These are phyloP conservation scores for Pheosia gnoma DNA, from an alignment of 2,888 invertebrate species.

Conservation along the genomic window DNA sequence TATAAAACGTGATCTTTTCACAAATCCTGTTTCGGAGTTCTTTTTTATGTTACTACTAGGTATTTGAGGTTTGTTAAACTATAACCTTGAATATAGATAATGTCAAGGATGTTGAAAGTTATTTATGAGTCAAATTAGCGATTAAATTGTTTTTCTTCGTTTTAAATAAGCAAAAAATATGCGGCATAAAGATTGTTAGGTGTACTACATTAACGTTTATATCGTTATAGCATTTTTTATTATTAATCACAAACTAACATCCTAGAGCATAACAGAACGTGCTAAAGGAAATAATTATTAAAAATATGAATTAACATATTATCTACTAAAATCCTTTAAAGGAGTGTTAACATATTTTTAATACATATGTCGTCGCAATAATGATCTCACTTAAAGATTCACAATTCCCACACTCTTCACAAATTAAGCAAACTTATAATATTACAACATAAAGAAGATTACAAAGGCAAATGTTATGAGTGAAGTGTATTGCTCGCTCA, in stretches of 20 bases:
- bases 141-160: neutral
- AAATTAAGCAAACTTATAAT: conserved; percentile 18
- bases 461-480: conserved; percentile 29
- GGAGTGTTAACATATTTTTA: neutral
- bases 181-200: too few relatives aligned
- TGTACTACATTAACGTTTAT: too few relatives aligned
- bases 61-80: neutral
- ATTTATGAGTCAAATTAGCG: neutral
- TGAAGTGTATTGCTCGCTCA: conserved; percentile 24
- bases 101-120: conserved; percentile 1
- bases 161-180: neutral
- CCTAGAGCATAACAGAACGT: too few relatives aligned
- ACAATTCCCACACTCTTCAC: conserved; percentile 33
- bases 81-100: neutral
- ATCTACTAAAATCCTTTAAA: too few relatives aligned
- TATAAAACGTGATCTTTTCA: conserved; percentile 9
- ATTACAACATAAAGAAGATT: conserved; percentile 25
- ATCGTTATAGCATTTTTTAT: too few relatives aligned
- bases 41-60: conserved; percentile 16
- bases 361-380: conserved; percentile 12
- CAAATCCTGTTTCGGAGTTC: conserved; percentile 8
- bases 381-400: conserved; percentile 10
- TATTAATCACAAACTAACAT: too few relatives aligned
- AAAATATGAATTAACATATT: too few relatives aligned
- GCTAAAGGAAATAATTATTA: too few relatives aligned